Evolutionary conservation across 2,797 vertebrate genomes (phyloP), one percentile per base, ranked within the genome.

Genomic region (Antrozous pallidus): DNA sequence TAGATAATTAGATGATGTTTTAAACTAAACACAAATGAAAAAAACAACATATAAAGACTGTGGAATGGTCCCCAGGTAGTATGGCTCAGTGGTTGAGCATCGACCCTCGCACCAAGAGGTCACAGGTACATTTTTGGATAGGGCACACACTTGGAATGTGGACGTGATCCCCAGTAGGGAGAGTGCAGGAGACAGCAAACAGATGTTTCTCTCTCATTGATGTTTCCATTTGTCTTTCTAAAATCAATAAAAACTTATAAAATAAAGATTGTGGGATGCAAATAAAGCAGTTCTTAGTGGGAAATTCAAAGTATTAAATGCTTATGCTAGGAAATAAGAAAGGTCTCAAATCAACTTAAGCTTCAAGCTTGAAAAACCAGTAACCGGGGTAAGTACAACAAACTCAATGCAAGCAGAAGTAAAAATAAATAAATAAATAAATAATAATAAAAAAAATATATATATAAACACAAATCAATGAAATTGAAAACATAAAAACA

Each of bases 21-120:
- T 49, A 91, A 88, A 65, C 31, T 47, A 17, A 94, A 78, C 81
- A 83, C 36, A 77, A 92, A 81, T 82, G 45, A 71, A 86, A 92
- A 92, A 42, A 28, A 65, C 13, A 71, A 49, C 38, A 8, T 61
- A 56, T 67, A 2, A 42, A 73, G 54, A 65, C 33, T 82, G 28
- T 85, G 28, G 24, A 28, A 31, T 61, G 58, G 12, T 6, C 26
- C 5, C 28, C 5, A 2, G 56, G 26, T 61, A 26, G 58, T 61
- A 28, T 61, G 28, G 58, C 58, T 61, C 58, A 61, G 28, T 61
- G 28, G 28, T 61, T 61, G 26, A 58, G 56, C 26, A 58, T 58
- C 5, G 12, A 61, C 58, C 12, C 12, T 14, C 6, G 26, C 28
- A 61, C 58, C 58, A 31, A 61, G 56, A 61, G 28, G 28, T 61